Evolutionary conservation across 1,140 invertebrate genomes (phyloP).

Genomic region (Bradysia coprophila): DNA sequence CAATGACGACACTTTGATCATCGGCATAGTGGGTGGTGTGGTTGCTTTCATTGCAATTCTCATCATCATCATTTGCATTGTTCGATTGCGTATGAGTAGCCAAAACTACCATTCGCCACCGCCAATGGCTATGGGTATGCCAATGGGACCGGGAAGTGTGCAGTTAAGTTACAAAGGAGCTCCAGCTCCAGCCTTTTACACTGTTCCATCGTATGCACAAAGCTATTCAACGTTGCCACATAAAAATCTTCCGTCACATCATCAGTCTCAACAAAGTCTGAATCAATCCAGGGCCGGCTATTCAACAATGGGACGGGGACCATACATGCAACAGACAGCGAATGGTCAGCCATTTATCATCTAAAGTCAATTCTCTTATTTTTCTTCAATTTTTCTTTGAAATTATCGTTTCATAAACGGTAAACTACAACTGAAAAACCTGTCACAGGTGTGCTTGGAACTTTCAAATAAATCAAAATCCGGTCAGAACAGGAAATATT

Average conservation of each 20-base stretch:
- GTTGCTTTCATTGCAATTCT: slow-evolving; percentile 77
- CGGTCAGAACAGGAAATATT: too few relatives aligned
- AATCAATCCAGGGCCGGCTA: slow-evolving; percentile 29
- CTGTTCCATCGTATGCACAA: slow-evolving; percentile 27
- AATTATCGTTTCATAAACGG: too few relatives aligned
- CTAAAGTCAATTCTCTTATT: too few relatives aligned
- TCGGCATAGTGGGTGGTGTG: slow-evolving; percentile 78
- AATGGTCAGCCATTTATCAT: slow-evolving; percentile 22
- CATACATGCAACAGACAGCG: slow-evolving; percentile 18
- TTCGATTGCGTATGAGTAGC: slow-evolving; percentile 44
- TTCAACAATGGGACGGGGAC: slow-evolving; percentile 24
- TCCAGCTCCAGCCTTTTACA: slow-evolving; percentile 23
- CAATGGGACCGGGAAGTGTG: slow-evolving; percentile 28
- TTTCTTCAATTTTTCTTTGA: too few relatives aligned
- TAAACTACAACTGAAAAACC: too few relatives aligned
- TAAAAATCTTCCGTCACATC: slow-evolving; percentile 25
- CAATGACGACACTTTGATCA: slow-evolving; percentile 80
- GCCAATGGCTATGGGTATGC: slow-evolving; percentile 32
- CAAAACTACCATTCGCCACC: slow-evolving; percentile 41
- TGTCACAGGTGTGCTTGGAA: too few relatives aligned
- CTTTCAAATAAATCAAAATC: too few relatives aligned
- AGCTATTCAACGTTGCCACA: slow-evolving; percentile 39
- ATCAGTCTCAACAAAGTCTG: slow-evolving; percentile 27
- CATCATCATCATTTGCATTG: slow-evolving; percentile 74
- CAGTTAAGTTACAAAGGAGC: slow-evolving; percentile 30